Evolutionary conservation across 2,113 vertebrate genomes (phyloP).

Genomic region (Pyrgilauda ruficollis): DNA sequence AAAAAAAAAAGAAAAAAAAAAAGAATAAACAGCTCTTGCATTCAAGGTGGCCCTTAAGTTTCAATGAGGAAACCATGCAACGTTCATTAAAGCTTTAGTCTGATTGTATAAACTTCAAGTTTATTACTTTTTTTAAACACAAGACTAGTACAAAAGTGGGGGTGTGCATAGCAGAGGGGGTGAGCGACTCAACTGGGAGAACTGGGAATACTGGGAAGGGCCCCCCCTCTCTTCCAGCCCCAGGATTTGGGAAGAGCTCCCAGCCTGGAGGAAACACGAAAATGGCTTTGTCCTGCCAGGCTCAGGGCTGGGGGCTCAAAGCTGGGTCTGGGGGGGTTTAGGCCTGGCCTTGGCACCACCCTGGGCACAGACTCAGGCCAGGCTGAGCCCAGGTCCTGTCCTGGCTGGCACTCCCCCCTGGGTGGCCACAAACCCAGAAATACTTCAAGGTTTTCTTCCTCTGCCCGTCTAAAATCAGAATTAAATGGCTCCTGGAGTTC

Average conservation of each 20-base stretch:
- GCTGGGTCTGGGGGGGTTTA: neutral
- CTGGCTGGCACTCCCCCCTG: neutral
- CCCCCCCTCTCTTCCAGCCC: neutral
- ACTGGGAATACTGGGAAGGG: neutral
- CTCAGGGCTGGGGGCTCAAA: rapidly evolving
- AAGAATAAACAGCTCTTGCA: conserved; percentile 69
- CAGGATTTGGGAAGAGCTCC: rapidly evolving
- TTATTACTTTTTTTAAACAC: conserved; percentile 42
- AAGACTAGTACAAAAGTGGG: conserved; percentile 44
- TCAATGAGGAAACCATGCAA: neutral
- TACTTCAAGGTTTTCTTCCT: rapidly evolving
- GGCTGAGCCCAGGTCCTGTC: neutral
- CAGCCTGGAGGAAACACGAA: rapidly evolving
- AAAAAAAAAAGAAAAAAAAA: conserved; percentile 43
- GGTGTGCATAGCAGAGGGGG: neutral
- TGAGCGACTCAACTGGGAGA: neutral
- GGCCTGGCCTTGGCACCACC: neutral
- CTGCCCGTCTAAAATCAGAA: rapidly evolving
- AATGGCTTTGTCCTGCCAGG: neutral
- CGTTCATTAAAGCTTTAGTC: conserved; percentile 28
- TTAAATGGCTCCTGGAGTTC: rapidly evolving
- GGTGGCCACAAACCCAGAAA: neutral
- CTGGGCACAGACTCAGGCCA: rapidly evolving
- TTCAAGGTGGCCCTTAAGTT: neutral
- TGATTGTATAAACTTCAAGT: conserved; percentile 53